Evolutionary conservation across 2,888 invertebrate genomes (phyloP).

Genomic region (Mythimna albipuncta): DNA sequence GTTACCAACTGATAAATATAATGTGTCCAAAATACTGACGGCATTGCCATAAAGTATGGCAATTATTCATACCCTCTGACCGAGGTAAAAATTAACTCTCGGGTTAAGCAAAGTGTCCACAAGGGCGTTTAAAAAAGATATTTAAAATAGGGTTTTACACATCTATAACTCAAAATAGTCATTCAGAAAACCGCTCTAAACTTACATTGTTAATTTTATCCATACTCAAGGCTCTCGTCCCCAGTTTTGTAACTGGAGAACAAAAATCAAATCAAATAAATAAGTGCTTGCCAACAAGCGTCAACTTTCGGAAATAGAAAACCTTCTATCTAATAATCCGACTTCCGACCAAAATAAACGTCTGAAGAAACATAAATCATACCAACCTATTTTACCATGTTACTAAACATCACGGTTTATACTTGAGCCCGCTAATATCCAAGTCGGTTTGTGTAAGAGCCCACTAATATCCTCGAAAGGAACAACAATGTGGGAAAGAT

Average conservation of each 20-base stretch:
- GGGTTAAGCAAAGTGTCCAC: no score
- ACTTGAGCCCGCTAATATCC: constrained; percentile 51
- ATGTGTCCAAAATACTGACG: no score
- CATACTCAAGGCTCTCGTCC: background rate
- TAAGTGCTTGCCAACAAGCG: constrained; percentile 25
- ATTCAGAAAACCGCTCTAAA: background rate
- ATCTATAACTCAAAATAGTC: background rate
- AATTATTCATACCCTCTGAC: no score
- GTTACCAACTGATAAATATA: no score
- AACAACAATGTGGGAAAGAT: constrained; percentile 50
- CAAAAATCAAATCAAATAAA: constrained; percentile 26
- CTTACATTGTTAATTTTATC: background rate
- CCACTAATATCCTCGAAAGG: constrained; percentile 46
- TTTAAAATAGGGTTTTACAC: no score
- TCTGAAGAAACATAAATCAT: constrained; percentile 52
- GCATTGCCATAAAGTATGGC: no score
- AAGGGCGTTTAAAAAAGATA: no score
- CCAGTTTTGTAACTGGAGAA: constrained; percentile 8
- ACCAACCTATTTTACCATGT: constrained; percentile 42
- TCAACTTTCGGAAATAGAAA: constrained; percentile 37
- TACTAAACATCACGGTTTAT: constrained; percentile 53
- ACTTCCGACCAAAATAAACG: constrained; percentile 19
- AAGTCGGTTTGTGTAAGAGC: constrained; percentile 50
- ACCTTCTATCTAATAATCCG: constrained; percentile 34
- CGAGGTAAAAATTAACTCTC: no score